phyloP scores from a whole-genome alignment of 1,140 invertebrate genomes.

The Apis florea region DNA sequence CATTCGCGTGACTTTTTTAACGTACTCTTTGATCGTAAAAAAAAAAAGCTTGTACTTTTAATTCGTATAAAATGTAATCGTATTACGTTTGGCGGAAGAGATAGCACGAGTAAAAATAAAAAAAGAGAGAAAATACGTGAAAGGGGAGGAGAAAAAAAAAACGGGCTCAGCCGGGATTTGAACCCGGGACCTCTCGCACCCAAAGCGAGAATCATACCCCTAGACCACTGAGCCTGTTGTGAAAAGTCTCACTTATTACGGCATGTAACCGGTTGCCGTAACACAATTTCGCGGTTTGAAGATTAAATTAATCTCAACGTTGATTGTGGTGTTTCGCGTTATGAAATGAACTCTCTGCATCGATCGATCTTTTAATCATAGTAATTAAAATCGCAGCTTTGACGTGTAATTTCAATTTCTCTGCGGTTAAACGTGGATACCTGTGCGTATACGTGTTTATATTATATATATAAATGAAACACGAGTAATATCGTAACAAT shows the following conservation, averaged over 20 bases:
- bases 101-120: too few relatives aligned
- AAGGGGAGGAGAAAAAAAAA: conserved; percentile 61
- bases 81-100: not conserved
- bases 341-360: not conserved
- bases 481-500: not conserved
- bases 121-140: not conserved
- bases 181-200: conserved; percentile 95
- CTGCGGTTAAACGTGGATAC: too few relatives aligned
- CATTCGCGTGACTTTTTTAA: not conserved
- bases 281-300: not conserved
- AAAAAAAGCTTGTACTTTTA: not conserved
- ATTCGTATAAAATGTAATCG: not conserved
- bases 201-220: conserved; percentile 95
- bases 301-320: not conserved
- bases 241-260: not conserved
- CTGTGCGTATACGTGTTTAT: too few relatives aligned
- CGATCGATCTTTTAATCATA: not conserved
- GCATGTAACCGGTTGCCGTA: rapidly evolving
- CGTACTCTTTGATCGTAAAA: not conserved
- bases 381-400: not conserved
- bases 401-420: not conserved
- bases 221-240: conserved; percentile 89
- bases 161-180: conserved; percentile 91
- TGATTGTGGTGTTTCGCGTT: rapidly evolving
- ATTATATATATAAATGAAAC: not conserved